phyloP scores from a whole-genome alignment of 2,888 invertebrate species.

The Noctuana brunneofusca region DNA sequence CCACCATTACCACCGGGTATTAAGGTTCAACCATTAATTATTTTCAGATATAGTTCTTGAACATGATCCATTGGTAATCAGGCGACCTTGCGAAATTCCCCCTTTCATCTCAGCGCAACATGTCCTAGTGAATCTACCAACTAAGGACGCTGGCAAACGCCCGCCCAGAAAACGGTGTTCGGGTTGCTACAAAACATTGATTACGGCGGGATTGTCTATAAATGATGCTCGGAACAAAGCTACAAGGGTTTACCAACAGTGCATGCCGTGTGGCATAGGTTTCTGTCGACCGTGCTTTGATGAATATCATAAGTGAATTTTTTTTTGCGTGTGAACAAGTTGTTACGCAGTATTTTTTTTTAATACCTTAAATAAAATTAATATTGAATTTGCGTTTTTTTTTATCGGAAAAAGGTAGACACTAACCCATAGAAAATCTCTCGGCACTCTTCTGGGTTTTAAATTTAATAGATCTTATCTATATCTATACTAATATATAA shows the following conservation, averaged over 20 bases:
- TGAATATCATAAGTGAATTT: neutral
- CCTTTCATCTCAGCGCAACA: neutral
- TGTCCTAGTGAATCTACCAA: neutral
- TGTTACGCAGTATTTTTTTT: too few relatives aligned
- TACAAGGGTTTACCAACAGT: neutral
- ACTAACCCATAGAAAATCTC: too few relatives aligned
- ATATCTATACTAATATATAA: too few relatives aligned
- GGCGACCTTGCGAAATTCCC: neutral
- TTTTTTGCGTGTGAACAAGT: too few relatives aligned
- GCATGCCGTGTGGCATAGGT: neutral
- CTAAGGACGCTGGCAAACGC: neutral
- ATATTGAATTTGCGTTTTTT: too few relatives aligned
- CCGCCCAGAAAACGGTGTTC: neutral
- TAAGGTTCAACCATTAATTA: too few relatives aligned
- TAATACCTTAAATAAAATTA: too few relatives aligned
- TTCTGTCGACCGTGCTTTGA: neutral
- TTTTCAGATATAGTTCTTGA: neutral
- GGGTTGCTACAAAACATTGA: neutral
- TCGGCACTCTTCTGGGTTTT: too few relatives aligned
- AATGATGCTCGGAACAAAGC: neutral
- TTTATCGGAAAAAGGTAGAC: too few relatives aligned
- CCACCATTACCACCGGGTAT: too few relatives aligned
- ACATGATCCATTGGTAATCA: neutral
- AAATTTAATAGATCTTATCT: too few relatives aligned
- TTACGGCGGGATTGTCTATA: neutral